Conservation (phyloP, 2,113 vertebrate species). For the Oophaga pumilio region DNA sequence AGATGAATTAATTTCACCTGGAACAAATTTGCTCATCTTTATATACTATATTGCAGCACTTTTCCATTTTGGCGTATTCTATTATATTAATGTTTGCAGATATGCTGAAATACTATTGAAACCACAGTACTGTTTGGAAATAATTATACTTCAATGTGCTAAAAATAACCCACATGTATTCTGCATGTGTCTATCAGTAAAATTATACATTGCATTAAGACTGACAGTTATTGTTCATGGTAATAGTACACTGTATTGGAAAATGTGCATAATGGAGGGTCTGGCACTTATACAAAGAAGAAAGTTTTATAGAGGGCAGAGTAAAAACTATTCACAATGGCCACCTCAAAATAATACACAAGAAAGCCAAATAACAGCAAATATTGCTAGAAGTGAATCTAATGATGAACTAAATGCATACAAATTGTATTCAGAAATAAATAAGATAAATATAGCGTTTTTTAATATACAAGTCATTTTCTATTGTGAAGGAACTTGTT, state of each 20-base stretch:
- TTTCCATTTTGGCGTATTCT: background rate
- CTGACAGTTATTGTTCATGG: background rate
- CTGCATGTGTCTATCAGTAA: background rate
- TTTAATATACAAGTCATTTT: background rate
- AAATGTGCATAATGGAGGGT: conserved; percentile 9
- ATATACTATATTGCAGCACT: background rate
- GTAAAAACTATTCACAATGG: background rate
- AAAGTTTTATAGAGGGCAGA: background rate
- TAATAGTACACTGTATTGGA: background rate
- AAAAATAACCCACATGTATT: background rate
- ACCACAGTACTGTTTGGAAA: background rate
- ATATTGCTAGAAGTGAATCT: background rate
- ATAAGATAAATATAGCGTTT: background rate
- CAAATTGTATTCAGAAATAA: background rate
- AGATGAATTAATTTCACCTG: no score
- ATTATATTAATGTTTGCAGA: background rate
- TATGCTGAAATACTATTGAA: background rate
- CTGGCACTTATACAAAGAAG: background rate
- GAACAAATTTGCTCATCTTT: background rate
- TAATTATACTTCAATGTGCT: background rate
- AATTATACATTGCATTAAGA: conserved; percentile 7
- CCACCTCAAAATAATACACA: background rate
- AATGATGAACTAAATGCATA: background rate
- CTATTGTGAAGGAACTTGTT: background rate
- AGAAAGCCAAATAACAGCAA: background rate